Conservation (phyloP, 2,888 invertebrate species). For the Bellardia bayeri region DNA sequence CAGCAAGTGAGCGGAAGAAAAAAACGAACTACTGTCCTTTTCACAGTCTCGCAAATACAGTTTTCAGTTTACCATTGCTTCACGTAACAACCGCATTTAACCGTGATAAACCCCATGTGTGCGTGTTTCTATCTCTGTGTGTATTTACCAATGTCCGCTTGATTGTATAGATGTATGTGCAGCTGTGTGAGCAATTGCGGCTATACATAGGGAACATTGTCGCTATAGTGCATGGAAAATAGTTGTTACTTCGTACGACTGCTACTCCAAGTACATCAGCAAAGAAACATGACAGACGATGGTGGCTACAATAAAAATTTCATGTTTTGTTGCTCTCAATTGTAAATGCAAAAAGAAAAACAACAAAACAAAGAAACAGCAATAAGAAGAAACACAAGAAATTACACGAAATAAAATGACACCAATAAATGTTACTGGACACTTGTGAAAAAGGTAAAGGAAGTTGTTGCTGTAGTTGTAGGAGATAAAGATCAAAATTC, state of each 20-base stretch:
- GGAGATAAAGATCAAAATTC: conserved; percentile 46
- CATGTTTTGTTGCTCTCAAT: conserved; percentile 63
- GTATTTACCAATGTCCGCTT: background rate
- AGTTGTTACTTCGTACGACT: conserved; percentile 36
- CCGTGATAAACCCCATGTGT: conserved; percentile 64
- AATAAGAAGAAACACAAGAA: background rate
- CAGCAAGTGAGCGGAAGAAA: conserved; percentile 59
- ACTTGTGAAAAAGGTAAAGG: conserved; percentile 12
- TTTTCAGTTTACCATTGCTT: conserved; percentile 44
- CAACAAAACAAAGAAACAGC: conserved; percentile 25
- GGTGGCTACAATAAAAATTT: conserved; percentile 61
- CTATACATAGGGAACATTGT: conserved; percentile 8
- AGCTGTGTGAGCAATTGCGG: background rate
- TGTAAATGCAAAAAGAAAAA: conserved; percentile 56
- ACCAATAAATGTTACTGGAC: conserved; percentile 3
- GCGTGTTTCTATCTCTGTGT: conserved; percentile 14
- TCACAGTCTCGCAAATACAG: conserved; percentile 46
- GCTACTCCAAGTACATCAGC: conserved; percentile 32
- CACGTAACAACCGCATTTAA: conserved; percentile 71
- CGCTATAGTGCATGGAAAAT: conserved; percentile 36
- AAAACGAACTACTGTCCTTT: conserved; percentile 56
- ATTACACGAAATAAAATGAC: background rate
- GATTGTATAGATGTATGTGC: background rate
- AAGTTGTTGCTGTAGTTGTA: background rate
- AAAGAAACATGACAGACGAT: conserved; percentile 49